Conservation (phyloP, 2,113 vertebrate species). For the Gobiocypris rarus region DNA sequence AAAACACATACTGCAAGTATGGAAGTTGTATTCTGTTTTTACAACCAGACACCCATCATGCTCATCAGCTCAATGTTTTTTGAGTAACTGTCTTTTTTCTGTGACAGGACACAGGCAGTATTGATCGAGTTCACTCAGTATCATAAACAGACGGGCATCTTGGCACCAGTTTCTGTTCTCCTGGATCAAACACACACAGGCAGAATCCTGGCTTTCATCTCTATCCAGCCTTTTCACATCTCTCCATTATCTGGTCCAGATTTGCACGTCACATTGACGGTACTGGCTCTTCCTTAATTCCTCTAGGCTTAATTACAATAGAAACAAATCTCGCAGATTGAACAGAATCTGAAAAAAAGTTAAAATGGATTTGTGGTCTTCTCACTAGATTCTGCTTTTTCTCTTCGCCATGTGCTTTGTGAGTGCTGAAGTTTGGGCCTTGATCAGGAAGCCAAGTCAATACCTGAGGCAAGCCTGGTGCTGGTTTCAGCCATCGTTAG, state of each 20-base stretch:
- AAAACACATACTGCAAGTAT: not conserved
- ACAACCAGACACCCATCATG: not conserved
- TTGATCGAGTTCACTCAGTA: conserved; percentile 78
- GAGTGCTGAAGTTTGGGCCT: conserved; percentile 61
- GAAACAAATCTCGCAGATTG: not conserved
- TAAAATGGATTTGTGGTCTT: not conserved
- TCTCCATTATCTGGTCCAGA: conserved; percentile 63
- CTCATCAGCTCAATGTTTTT: not conserved
- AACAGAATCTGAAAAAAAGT: not conserved
- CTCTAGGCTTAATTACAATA: not conserved
- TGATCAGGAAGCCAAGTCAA: conserved; percentile 57
- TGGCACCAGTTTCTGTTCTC: conserved; percentile 71
- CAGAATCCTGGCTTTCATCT: conserved; percentile 56
- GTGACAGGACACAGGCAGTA: conserved; percentile 65
- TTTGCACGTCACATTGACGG: conserved; percentile 68
- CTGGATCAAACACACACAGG: conserved; percentile 55
- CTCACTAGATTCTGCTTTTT: conserved; percentile 71
- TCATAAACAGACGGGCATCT: conserved; percentile 72
- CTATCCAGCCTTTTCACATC: conserved; percentile 71
- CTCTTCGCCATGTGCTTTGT: conserved; percentile 69
- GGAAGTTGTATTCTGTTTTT: not conserved
- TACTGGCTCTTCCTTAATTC: conserved; percentile 59
- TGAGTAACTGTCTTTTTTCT: not conserved
- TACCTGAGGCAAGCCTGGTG: conserved; percentile 52
- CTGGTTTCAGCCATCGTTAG: conserved; percentile 69